These are phyloP conservation scores for Nomia melanderi DNA, from an alignment of 1,140 invertebrate species.

Conservation along the genomic window DNA sequence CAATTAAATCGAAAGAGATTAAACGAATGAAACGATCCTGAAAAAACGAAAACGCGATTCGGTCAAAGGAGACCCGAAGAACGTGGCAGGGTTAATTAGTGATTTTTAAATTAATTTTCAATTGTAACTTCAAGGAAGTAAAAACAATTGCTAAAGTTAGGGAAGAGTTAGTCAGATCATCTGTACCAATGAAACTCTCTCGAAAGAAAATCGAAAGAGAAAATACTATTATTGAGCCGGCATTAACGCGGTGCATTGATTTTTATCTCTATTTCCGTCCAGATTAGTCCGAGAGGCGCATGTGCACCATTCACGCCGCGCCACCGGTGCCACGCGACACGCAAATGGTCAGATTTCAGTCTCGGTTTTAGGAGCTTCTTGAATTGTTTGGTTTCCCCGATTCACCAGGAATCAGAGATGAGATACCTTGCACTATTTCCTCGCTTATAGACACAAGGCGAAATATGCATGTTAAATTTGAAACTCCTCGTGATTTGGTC, in stretches of 20 bases:
- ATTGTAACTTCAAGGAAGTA: too few species aligned
- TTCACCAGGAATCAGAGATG: not conserved
- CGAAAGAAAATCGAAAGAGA: not conserved
- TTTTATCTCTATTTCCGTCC: slow-evolving; percentile 19
- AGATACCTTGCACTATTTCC: not conserved
- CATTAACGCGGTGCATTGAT: not conserved
- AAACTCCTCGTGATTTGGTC: slow-evolving; percentile 2
- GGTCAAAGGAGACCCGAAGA: too few species aligned
- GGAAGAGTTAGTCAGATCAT: too few species aligned
- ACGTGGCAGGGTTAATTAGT: too few species aligned
- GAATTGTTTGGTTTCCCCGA: too few species aligned
- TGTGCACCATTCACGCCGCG: not conserved
- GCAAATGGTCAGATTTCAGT: not conserved
- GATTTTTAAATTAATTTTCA: too few species aligned
- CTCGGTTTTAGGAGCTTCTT: not conserved
- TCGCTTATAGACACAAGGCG: not conserved
- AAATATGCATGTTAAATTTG: not conserved
- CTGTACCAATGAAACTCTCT: not conserved
- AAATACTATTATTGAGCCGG: not conserved
- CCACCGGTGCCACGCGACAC: slow-evolving; percentile 13
- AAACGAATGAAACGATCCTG: too few species aligned
- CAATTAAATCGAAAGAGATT: too few species aligned
- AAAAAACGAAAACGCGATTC: too few species aligned
- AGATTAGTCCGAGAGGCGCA: slow-evolving; percentile 8
- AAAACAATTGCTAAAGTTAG: too few species aligned